These are phyloP conservation scores for Ennomos fuscantarius DNA, from an alignment of 2,888 invertebrate genomes.

Conservation along the genomic window DNA sequence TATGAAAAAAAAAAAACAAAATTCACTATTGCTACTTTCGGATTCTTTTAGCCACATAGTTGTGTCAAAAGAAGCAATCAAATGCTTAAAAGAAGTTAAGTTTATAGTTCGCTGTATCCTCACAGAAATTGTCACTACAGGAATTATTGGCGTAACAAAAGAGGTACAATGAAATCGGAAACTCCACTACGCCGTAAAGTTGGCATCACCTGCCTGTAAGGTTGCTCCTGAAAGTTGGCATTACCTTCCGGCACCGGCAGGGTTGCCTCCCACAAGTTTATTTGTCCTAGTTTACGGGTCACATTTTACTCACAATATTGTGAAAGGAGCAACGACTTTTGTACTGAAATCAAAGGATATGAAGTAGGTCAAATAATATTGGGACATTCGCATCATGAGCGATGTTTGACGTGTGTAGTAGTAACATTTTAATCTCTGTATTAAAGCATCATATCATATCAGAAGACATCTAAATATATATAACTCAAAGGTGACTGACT, in stretches of 20 bases:
- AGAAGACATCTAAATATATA: no score
- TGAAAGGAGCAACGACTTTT: slow-evolving; percentile 1
- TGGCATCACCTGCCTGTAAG: slow-evolving; percentile 22
- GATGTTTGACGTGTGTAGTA: no score
- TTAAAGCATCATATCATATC: no score
- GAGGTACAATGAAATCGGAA: slow-evolving; percentile 34
- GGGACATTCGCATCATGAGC: no score
- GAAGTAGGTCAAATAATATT: no score
- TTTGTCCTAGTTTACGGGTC: slow-evolving; percentile 10
- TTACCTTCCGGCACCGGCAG: slow-evolving; percentile 12
- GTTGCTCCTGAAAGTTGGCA: slow-evolving; percentile 19
- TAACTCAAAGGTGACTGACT: no score
- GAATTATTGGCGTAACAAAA: slow-evolving; percentile 28
- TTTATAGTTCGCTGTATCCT: neutral
- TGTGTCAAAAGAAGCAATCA: no score
- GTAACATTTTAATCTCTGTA: no score
- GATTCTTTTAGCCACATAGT: no score
- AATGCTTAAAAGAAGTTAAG: no score
- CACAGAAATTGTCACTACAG: neutral
- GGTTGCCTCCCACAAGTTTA: slow-evolving; percentile 17
- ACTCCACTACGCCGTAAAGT: slow-evolving; percentile 18
- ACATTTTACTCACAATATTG: neutral
- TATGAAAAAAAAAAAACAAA: no score
- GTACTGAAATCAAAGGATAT: slow-evolving; percentile 2
- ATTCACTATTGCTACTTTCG: neutral